These are phyloP conservation scores for Polylopha cassiicola DNA, from an alignment of 2,888 invertebrate species.

Conservation along the genomic window DNA sequence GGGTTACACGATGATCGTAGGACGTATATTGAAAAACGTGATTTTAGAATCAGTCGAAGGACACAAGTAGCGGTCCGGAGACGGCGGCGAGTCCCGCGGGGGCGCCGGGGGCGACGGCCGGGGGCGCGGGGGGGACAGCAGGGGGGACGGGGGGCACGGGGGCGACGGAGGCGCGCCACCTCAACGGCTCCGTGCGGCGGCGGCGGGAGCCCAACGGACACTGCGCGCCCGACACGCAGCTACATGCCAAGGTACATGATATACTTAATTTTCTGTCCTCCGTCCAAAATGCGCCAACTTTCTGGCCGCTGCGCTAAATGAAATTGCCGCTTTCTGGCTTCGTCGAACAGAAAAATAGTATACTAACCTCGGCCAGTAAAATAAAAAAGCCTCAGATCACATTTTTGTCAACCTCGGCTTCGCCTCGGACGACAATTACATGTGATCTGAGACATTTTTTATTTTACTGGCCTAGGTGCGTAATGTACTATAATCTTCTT, in stretches of 20 bases:
- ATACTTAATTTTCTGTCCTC: not conserved
- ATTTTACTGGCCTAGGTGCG: too few relatives aligned
- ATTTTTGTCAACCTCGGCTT: too few relatives aligned
- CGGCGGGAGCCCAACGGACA: conserved; percentile 50
- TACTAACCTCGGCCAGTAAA: too few relatives aligned
- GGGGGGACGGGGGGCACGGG: conserved; percentile 13
- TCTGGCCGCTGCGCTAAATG: too few relatives aligned
- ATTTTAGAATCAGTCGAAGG: conserved; percentile 28
- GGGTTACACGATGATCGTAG: too few relatives aligned
- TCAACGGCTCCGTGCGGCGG: conserved; percentile 52
- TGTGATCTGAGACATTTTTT: too few relatives aligned
- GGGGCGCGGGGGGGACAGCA: conserved; percentile 11
- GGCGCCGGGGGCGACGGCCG: conserved; percentile 25
- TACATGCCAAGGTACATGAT: conserved; percentile 43
- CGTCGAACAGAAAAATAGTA: too few relatives aligned
- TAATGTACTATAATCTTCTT: too few relatives aligned
- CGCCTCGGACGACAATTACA: too few relatives aligned
- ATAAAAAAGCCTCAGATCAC: too few relatives aligned
- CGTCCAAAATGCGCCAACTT: too few relatives aligned
- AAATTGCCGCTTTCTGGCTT: too few relatives aligned
- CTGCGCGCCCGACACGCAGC: conserved; percentile 40
- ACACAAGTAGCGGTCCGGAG: conserved; percentile 1
- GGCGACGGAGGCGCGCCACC: conserved; percentile 35
- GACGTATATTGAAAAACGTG: conserved; percentile 22
- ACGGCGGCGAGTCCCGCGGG: conserved; percentile 19